Conservation (phyloP, 2,888 invertebrate genomes). For the Tenthredo scrophulariae region DNA sequence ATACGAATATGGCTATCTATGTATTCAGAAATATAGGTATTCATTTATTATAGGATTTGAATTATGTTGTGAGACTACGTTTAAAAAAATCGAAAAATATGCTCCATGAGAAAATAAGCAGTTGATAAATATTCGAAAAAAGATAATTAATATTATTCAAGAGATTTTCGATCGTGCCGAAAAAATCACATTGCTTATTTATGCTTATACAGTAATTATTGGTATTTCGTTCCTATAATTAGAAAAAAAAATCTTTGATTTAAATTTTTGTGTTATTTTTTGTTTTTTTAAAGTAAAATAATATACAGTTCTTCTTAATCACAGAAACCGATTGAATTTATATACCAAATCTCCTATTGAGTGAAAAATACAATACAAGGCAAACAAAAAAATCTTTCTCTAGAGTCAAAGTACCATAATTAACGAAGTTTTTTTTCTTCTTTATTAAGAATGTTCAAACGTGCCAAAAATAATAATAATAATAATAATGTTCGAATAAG, state of each 20-base stretch:
- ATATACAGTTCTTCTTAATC: conserved; percentile 14
- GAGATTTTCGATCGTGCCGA: conserved; percentile 30
- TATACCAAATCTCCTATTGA: neutral
- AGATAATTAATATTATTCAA: neutral
- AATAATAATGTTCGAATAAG: neutral
- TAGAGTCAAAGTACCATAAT: neutral
- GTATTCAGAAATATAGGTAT: neutral
- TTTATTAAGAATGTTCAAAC: neutral
- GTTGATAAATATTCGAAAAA: neutral
- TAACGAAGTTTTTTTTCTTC: neutral
- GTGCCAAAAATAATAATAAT: neutral
- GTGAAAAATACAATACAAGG: conserved; percentile 3
- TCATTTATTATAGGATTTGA: neutral
- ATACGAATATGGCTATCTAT: conserved; percentile 1
- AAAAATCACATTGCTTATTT: conserved; percentile 19
- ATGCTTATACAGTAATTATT: conserved; percentile 27
- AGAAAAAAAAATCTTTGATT: conserved; percentile 18
- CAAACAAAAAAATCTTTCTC: neutral
- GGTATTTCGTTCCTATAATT: conserved; percentile 16
- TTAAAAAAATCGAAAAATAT: neutral
- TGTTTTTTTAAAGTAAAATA: neutral
- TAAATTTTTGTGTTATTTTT: neutral
- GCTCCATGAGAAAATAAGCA: neutral
- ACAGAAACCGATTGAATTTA: conserved; percentile 11
- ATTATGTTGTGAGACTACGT: neutral